These are phyloP conservation scores for Rhizoglyphus robini DNA, from an alignment of 1,140 invertebrate genomes.

Conservation along the genomic window DNA sequence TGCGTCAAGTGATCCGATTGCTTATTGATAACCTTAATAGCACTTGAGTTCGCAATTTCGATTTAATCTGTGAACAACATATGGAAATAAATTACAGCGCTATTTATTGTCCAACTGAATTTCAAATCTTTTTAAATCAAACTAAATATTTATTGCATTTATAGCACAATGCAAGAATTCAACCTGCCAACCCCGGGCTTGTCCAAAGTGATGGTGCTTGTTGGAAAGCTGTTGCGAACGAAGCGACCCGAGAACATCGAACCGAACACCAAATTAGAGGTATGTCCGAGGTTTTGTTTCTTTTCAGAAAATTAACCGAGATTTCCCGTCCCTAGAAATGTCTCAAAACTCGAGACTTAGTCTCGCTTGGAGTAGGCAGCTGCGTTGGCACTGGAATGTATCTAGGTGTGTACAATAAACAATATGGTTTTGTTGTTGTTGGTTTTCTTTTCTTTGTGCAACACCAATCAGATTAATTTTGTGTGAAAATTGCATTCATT, in stretches of 20 bases:
- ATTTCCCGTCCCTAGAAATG: conserved; percentile 53
- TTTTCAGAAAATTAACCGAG: background rate
- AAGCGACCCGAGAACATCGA: conserved; percentile 53
- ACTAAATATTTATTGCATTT: too few relatives aligned
- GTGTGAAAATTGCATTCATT: too few relatives aligned
- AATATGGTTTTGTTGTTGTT: conserved; percentile 49
- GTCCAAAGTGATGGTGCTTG: conserved; percentile 46
- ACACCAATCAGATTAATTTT: background rate
- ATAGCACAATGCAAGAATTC: too few relatives aligned
- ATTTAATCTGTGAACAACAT: too few relatives aligned
- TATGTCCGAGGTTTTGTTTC: conserved; percentile 17
- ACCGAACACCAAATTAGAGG: conserved; percentile 27
- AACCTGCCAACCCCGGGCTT: background rate
- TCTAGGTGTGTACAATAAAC: conserved; percentile 55
- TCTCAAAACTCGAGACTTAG: conserved; percentile 71
- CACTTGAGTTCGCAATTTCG: too few relatives aligned
- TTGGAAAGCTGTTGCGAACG: conserved; percentile 59
- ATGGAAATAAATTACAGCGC: too few relatives aligned
- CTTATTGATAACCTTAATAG: too few relatives aligned
- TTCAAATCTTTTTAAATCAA: too few relatives aligned
- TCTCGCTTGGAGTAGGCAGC: conserved; percentile 73
- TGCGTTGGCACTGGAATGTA: conserved; percentile 89
- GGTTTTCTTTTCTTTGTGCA: background rate
- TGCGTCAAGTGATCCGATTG: too few relatives aligned
- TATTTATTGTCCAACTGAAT: too few relatives aligned